Base-by-base conservation (phyloP, 2,888 invertebrate species). In the Creontiades dilutus region DNA sequence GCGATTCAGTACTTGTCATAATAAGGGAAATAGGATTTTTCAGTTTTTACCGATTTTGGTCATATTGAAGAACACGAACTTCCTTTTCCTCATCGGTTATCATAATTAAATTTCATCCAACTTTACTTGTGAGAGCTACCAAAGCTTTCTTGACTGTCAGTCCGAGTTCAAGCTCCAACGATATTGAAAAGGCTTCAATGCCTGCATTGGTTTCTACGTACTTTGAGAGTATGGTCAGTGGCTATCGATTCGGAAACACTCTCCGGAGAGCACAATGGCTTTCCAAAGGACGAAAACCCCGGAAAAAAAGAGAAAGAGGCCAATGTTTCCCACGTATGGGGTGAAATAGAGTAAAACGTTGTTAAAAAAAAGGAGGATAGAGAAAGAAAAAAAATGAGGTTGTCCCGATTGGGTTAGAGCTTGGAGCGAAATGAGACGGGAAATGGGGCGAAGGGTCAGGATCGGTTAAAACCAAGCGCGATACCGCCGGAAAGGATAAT, bases 401-500 rank as follows among this genome's bases (percentile, higher is more conserved):
- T 23, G 68, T 68, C 23, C 27, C 68, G 68, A 68, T 68, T 68
- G 68, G 27, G 68, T 68, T 68, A 23, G 23, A 68, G 68, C 68
- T 7, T 23, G 27, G 19, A 23, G 23, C 68, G 68, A 13, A 68
- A 68, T 68, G 68, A 68, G 68, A 68, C 68, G 68, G 68, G 68
- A 27, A 68, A 68, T 68, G 23, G 68, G 16, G 23, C 68, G 23
- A 23, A 23, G 68, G 68, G 14, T 57, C n/a, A n/a, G 57, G 19
- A n/a, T 16, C 57, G 57, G 68, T 68, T 68, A 68, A 68, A 68
- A 68, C 68, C 68, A 27, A 68, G 23, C n/a, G 61, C 19, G 61
- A 61, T n/a, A 61, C 61, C 61, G 61, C n/a, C 61, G 14, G 61
- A 61, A 61, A 68, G 68, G 68, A 68, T 68, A 68, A 68, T 68